Percentiles rank a stretch among this genome's conserved stretches.
Conservation (phyloP, 2,113 vertebrate genomes). For the Coryphaenoides rupestris region DNA sequence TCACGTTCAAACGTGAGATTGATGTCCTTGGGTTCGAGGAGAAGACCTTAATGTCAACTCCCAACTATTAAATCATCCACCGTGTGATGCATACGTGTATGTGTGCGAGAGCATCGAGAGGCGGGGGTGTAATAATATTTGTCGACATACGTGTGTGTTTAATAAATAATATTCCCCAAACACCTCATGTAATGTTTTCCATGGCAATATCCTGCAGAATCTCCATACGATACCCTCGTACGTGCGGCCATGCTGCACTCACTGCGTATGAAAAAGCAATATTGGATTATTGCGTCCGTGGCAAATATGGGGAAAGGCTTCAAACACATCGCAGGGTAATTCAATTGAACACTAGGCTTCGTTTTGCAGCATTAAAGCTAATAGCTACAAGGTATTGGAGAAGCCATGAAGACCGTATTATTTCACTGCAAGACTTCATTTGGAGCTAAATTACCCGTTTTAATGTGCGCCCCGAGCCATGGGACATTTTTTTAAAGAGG, state of each 20-base stretch:
- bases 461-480: slow-evolving; percentile 46
- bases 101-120: not conserved
- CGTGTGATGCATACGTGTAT: not conserved
- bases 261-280: not conserved
- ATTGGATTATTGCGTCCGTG: not conserved
- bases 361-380: slow-evolving; percentile 38
- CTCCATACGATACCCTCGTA: not conserved
- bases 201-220: slow-evolving; percentile 4
- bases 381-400: slow-evolving; percentile 46
- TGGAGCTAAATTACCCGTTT: slow-evolving; percentile 56
- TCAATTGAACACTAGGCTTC: slow-evolving; percentile 29
- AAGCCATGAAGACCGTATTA: slow-evolving; percentile 40
- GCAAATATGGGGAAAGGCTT: not conserved
- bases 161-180: slow-evolving; percentile 13
- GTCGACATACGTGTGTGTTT: not conserved
- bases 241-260: not conserved
- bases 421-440: slow-evolving; percentile 45
- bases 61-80: slow-evolving; percentile 23
- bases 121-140: too few species aligned
- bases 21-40: slow-evolving; percentile 29
- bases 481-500: slow-evolving; percentile 42
- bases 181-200: slow-evolving; percentile 19
- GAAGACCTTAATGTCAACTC: slow-evolving; percentile 20
- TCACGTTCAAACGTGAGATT: slow-evolving; percentile 21
- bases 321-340: slow-evolving; percentile 15